Conservation (phyloP, 1,140 invertebrate genomes). For the Pogonomyrmex californicus region DNA sequence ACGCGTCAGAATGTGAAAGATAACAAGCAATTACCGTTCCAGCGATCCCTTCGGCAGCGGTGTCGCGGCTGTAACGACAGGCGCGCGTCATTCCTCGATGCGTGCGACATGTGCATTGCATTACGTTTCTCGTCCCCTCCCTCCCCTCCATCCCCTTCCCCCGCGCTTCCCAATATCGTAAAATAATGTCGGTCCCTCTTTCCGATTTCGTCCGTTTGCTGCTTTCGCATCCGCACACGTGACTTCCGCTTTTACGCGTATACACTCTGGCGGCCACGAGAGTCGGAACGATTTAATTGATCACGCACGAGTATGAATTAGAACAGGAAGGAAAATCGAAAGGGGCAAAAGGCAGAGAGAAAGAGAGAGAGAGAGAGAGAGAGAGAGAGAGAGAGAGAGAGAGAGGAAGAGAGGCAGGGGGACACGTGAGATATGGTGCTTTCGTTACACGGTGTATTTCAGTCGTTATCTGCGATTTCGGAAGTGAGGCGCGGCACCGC, state of each 20-base stretch:
- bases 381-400: neutral
- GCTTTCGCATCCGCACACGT: constrained; percentile 49
- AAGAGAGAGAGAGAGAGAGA: no score
- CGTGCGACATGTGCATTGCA: neutral
- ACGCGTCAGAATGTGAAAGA: constrained; percentile 62
- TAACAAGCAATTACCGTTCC: constrained; percentile 69
- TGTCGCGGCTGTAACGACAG: constrained; percentile 18
- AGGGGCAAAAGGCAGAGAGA: no score
- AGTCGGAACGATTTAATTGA: constrained; percentile 38
- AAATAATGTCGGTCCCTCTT: constrained; percentile 20
- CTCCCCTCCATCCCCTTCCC: no score
- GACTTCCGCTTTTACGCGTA: constrained; percentile 4
- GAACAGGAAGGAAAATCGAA: constrained; percentile 3
- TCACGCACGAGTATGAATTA: constrained; percentile 38
- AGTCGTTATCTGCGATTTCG: constrained; percentile 52
- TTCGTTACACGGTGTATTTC: constrained; percentile 32
- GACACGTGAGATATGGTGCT: constrained; percentile 25
- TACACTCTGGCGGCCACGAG: no score
- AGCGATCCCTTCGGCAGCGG: constrained; percentile 33
- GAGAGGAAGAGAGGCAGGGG: neutral
- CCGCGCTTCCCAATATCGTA: neutral
- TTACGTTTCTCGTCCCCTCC: neutral
- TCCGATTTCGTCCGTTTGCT: constrained; percentile 10
- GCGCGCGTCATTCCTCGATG: neutral
- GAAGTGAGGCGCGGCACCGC: constrained; percentile 14